These are phyloP conservation scores for Hapalemur alaotrensis DNA, from an alignment of 2,797 vertebrate species.

Conservation along the genomic window DNA sequence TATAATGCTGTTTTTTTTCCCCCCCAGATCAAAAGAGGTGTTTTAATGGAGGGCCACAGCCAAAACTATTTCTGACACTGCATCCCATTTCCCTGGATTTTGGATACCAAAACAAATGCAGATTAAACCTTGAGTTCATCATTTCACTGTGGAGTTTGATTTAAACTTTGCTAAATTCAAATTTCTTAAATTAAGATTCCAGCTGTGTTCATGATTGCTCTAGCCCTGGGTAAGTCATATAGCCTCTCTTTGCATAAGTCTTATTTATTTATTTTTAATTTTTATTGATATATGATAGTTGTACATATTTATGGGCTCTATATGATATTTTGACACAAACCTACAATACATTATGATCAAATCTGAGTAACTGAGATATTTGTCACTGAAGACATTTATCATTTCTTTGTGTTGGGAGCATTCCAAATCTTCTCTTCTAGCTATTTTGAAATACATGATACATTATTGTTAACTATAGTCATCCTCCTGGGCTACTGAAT, in stretches of 20 bases:
- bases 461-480: not conserved
- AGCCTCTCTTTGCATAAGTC: not conserved
- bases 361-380: not conserved
- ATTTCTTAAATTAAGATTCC: not conserved
- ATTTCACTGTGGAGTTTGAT: not conserved
- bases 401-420: not conserved
- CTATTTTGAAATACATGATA: not conserved
- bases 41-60: not conserved
- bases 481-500: not conserved
- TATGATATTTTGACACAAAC: not conserved
- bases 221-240: not conserved
- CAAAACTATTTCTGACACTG: not conserved
- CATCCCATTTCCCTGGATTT: not conserved
- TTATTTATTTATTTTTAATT: not conserved
- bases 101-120: not conserved
- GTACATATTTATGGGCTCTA: not conserved
- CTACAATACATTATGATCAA: not conserved
- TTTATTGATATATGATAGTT: not conserved
- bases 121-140: not conserved
- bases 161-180: constrained; percentile 17
- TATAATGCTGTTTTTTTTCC: not conserved
- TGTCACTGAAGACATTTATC: not conserved
- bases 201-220: not conserved
- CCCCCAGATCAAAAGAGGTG: not conserved
- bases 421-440: not conserved